Percentiles rank a stretch among this genome's conserved stretches.
Conservation (phyloP, 2,888 invertebrate genomes). For the Macrosoma leucophasiata region DNA sequence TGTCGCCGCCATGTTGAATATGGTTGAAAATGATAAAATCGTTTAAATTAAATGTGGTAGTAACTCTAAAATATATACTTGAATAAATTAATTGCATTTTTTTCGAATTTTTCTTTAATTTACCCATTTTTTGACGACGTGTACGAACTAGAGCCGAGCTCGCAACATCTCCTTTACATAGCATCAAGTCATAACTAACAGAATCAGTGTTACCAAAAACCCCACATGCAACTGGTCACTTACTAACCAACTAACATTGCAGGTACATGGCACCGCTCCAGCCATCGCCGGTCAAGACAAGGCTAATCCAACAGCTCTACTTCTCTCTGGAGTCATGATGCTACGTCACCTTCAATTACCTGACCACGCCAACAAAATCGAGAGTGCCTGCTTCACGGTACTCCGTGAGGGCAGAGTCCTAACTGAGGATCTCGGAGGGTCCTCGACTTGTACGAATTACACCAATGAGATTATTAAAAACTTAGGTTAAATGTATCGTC, state of each 20-base stretch:
- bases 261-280: slow-evolving; percentile 98
- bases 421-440: slow-evolving; percentile 97
- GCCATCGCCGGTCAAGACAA: slow-evolving; percentile 97
- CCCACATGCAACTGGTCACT: neutral
- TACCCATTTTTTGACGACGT: no score
- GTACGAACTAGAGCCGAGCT: no score
- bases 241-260: slow-evolving; percentile 23
- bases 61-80: no score
- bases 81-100: no score
- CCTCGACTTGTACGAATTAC: slow-evolving; percentile 93
- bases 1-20: no score
- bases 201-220: neutral
- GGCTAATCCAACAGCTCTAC: slow-evolving; percentile 98
- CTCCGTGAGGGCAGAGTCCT: slow-evolving; percentile 88
- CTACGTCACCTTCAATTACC: slow-evolving; percentile 89
- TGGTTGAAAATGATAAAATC: no score
- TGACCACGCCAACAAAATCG: slow-evolving; percentile 84
- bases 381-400: slow-evolving; percentile 88
- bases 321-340: slow-evolving; percentile 99
- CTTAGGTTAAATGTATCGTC: no score
- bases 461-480: slow-evolving; percentile 87
- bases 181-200: no score
- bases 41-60: no score
- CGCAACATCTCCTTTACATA: no score
- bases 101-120: no score